Conservation (phyloP, 2,888 invertebrate genomes). For the Oeneis ivallda region DNA sequence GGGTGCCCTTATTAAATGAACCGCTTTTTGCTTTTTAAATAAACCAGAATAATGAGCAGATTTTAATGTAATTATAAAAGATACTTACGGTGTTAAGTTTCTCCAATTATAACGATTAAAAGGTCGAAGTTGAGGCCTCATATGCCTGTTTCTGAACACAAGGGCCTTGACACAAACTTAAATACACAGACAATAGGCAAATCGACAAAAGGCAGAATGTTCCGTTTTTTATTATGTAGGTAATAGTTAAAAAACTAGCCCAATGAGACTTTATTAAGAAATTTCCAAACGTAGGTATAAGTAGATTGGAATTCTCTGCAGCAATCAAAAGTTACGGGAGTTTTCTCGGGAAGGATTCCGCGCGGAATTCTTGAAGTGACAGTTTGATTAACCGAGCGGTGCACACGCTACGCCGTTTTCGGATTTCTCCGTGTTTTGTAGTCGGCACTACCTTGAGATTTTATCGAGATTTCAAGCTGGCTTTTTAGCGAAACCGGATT, state of each 20-base stretch:
- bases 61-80: conserved; percentile 55
- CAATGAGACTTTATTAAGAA: conserved; percentile 69
- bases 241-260: conserved; percentile 40
- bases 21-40: conserved; percentile 29
- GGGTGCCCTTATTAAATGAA: conserved; percentile 65
- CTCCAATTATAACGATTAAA: conserved; percentile 17
- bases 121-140: not conserved
- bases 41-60: conserved; percentile 60
- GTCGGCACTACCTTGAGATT: conserved; percentile 61
- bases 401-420: conserved; percentile 73
- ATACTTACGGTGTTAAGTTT: conserved; percentile 16
- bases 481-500: conserved; percentile 37
- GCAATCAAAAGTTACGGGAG: conserved; percentile 79
- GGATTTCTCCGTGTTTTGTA: conserved; percentile 71
- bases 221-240: no score
- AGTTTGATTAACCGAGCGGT: conserved; percentile 81
- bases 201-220: no score
- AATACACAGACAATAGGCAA: no score
- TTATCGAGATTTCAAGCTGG: conserved; percentile 46
- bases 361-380: conserved; percentile 81
- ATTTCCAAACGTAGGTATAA: conserved; percentile 65
- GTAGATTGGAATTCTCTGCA: conserved; percentile 69
- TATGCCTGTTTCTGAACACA: no score
- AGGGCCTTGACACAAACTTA: no score
- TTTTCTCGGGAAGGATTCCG: conserved; percentile 76